Evolutionary conservation across 2,113 vertebrate species (phyloP), one percentile per base, ranked within the genome.

Genomic region (Hippocampus mohnikei): DNA sequence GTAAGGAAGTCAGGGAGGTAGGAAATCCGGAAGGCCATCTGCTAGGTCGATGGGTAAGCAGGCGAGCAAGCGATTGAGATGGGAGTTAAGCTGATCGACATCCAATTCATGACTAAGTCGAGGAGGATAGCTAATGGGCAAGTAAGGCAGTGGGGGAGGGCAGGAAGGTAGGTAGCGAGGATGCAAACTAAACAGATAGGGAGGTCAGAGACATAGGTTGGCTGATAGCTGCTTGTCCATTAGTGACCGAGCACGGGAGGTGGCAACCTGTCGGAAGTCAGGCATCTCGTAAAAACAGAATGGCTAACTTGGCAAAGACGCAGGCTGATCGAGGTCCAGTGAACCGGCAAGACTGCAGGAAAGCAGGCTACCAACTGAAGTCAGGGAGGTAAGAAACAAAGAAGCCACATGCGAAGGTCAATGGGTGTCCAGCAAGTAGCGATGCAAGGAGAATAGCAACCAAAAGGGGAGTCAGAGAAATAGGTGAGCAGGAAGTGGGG

Each of bases 21-120:
- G 25, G 58, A 60, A 33, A 60, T 29, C 58, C 33, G 58, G 58
- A 60, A 60, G 58, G 27, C 58, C 58, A 16, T 59, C 58, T 59
- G 58, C n/a, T 33, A 29, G 58, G 13, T 29, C 29, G 13, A 59
- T 29, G 11, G 23, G 56, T 27, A 59, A 59, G 58, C 58, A 59
- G 23, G 13, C 1, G 3, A 13, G 23, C n/a, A 27, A 59, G 58
- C 27, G 6, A 59, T 3, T 7, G 23, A n/a, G 15, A 15, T 16
- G 6, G 27, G 33, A 37, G 33, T 37, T 12, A 25, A 5, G 25
- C 25, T 15, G 27, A 59, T 58, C 10, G 9, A 25, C n/a, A 5
- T 25, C 23, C 55, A 25, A 10, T 23, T 58, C 23, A 15, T 27
- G 55, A 21, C 1, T 12, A 58, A 12, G 11, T 25, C 23, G 12